Evolutionary conservation across 2,797 vertebrate species (phyloP).

Genomic region (Mormyrus proboscirostris): DNA sequence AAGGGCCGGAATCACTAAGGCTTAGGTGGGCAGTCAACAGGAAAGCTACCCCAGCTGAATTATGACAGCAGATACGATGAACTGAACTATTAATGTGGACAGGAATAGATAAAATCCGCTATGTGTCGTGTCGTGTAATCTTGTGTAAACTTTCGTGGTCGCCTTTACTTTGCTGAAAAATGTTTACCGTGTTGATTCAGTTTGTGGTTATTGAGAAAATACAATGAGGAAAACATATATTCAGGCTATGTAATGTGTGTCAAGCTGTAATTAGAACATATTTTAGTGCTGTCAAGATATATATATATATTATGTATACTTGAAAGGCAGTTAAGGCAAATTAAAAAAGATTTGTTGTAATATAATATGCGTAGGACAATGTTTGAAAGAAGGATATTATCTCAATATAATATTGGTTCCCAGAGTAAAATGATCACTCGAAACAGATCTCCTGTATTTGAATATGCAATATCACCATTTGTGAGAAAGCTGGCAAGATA

Average conservation of each 20-base stretch:
- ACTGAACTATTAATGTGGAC: not conserved
- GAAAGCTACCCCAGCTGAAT: not conserved
- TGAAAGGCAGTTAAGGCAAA: not conserved
- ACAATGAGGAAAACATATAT: not conserved
- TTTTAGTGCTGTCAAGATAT: not conserved
- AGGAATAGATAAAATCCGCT: not conserved
- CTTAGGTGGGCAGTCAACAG: not conserved
- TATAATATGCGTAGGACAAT: not conserved
- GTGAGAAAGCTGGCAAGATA: not conserved
- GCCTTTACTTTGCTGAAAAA: not conserved
- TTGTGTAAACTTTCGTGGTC: not conserved
- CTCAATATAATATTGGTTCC: not conserved
- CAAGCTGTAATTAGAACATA: not conserved
- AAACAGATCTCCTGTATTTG: not conserved
- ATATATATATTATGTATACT: not conserved
- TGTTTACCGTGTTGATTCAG: not conserved
- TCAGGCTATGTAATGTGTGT: not conserved
- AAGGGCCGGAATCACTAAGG: not conserved
- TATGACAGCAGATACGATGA: not conserved
- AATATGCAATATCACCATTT: not conserved
- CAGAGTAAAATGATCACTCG: not conserved
- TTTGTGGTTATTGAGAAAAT: constrained; percentile 8
- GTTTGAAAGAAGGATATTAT: not conserved
- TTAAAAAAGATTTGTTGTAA: not conserved
- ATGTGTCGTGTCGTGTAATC: not conserved